Conservation (phyloP, 2,113 vertebrate species). For the Dipodomys merriami region DNA sequence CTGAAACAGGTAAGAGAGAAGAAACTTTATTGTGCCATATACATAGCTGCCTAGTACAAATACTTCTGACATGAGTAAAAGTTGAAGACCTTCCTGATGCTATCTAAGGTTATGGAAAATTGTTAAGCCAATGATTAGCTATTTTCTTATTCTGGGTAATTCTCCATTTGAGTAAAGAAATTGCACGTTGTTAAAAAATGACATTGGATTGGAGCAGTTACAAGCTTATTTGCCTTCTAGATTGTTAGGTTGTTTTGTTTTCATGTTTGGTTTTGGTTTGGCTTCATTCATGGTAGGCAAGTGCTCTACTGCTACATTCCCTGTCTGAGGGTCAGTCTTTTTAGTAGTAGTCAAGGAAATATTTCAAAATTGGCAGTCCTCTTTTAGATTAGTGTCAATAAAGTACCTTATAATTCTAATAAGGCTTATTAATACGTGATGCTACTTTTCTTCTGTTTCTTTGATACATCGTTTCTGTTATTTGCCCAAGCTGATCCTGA, state of each 20-base stretch:
- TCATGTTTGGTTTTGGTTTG: too few species aligned
- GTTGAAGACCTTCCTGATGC: not conserved
- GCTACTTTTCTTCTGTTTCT: too few species aligned
- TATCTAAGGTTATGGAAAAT: conserved; percentile 18
- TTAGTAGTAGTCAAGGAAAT: too few species aligned
- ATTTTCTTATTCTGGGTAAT: conserved; percentile 41
- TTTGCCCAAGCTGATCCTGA: too few species aligned
- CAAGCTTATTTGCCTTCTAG: not conserved
- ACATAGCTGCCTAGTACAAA: not conserved
- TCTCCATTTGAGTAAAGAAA: conserved; percentile 48
- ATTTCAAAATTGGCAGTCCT: too few species aligned
- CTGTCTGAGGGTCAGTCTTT: too few species aligned
- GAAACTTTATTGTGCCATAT: conserved; percentile 31
- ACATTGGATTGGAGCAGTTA: not conserved
- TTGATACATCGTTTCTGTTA: too few species aligned
- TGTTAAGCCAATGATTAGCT: not conserved
- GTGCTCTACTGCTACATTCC: too few species aligned
- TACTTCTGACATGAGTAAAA: conserved; percentile 41
- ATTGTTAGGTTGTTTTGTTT: not conserved
- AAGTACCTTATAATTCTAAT: too few species aligned
- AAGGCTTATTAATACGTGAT: too few species aligned
- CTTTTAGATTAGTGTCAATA: too few species aligned
- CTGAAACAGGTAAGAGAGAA: conserved; percentile 9
- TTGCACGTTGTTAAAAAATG: conserved; percentile 31
- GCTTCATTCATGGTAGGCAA: too few species aligned